These are phyloP conservation scores for Lypha dubia DNA, from an alignment of 2,888 invertebrate genomes.

Conservation along the genomic window DNA sequence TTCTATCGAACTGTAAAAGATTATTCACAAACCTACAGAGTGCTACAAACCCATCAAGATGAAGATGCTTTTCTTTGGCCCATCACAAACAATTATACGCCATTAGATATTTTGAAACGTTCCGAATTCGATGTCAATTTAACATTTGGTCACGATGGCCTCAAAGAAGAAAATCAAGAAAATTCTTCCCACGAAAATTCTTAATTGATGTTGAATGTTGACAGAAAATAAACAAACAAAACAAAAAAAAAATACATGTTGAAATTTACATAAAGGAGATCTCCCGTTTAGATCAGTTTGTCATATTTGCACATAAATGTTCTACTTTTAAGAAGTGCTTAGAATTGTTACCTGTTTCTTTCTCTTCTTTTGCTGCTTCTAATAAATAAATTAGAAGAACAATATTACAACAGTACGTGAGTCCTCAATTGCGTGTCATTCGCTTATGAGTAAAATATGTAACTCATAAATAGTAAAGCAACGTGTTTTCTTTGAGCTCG, in stretches of 20 bases:
- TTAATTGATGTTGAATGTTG: background rate
- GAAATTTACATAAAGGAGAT: conserved; percentile 8
- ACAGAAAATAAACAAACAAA: too few species aligned
- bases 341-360: conserved; percentile 40
- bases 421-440: conserved; percentile 58
- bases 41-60: conserved; percentile 74
- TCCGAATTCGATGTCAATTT: conserved; percentile 80
- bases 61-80: conserved; percentile 79
- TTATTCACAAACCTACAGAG: conserved; percentile 74
- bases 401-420: conserved; percentile 61
- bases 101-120: conserved; percentile 77
- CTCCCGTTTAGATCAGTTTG: background rate
- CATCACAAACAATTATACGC: conserved; percentile 77
- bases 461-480: conserved; percentile 44
- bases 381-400: background rate
- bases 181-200: conserved; percentile 5
- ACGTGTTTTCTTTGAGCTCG: conserved; percentile 19
- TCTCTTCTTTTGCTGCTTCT: background rate
- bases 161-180: conserved; percentile 63
- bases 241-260: background rate
- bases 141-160: conserved; percentile 77
- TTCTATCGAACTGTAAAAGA: conserved; percentile 77
- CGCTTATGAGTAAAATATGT: conserved; percentile 4
- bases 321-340: conserved; percentile 12
- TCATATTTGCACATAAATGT: conserved; percentile 19